Evolutionary conservation across 1,140 invertebrate genomes (phyloP), one percentile per base, ranked within the genome.

Genomic region (Nasonia vitripennis): DNA sequence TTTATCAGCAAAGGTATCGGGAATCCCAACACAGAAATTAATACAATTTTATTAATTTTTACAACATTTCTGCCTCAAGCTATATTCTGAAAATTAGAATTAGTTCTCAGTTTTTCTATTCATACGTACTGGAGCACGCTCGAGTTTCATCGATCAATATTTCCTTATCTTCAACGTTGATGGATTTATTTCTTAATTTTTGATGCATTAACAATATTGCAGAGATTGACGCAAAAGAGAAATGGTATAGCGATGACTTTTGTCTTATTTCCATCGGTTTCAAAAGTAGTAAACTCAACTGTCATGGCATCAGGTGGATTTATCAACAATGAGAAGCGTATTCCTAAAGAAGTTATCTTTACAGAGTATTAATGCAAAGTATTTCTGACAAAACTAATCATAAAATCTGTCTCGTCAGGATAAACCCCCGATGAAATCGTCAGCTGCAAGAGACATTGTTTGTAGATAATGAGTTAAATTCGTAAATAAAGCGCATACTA

Each of bases 321-420:
- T 62, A 62, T 62, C 55, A 62, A 62, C 55, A 20, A 14, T n/a
- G 55, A 62, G 55, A 62, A 62, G 55, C 6, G 55, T 62, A 62
- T 62, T 62, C 17, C 2, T n/a, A 62, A 62, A 20, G 20, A 20
- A 62, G 20, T 62, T 62, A 62, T 62, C 27, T 71, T 1, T 71
- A 71, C 9, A 34, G 20, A 11, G 68, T 27, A 2, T 71, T n/a
- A 27, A 71, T 71, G 27, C 68, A 71, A 71, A 71, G 68, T 71
- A 71, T 34, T 31, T 31, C 31, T 71, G 81, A 74, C 62, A 82
- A 82, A 74, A 37, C 1, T 82, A 55, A 82, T 82, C 81, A 37
- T 74, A 10, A 74, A 81, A 81, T 73, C 67, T 73, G 48, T 82
- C 68, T 70, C 68, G 79, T 82, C 70, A 73, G n/a, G 48, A 74